Base-by-base conservation (phyloP, 1,140 invertebrate genomes). In the Aporrectodea caliginosa region DNA sequence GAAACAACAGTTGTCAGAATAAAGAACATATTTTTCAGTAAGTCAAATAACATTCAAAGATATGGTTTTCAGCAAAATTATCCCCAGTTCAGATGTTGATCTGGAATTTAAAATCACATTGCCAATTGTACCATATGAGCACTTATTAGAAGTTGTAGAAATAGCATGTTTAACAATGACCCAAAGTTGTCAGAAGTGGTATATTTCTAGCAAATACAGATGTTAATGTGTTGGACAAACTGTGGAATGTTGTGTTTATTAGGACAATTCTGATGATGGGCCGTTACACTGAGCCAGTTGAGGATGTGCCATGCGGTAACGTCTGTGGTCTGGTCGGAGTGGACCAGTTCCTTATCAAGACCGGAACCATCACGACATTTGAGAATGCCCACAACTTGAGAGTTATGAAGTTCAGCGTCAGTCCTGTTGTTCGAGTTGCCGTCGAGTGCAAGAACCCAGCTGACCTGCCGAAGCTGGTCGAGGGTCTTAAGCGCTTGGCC, bases 231-330 rank as follows among this genome's bases (percentile, higher is more conserved):
- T 34, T 16, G 14, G 74, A 14, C 16, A 12, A 72, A 32, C 27
- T 32, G 27, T 68, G 14, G 27, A 16, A 68, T 68, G 14, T 68
- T 68, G 16, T 35, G 73, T 33, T 78, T 72, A 83, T 75, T 78
- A 91, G 97, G 91, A 99, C 98, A 35, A 98, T 99, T 88, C 91
- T 99, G 81, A 99, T 99, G 98, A 99, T 99, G 98, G 98, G 98
- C 83, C 94, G 98, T 91, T 98, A 98, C 85, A 95, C 96, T 74
- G 98, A 99, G 90, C 95, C 98, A 81, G 99, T 99, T 89, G 97
- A 99, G 90, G 97, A 99, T 91, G 97, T 99, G 81, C 98, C 98
- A 78, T 97, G 93, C 84, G 98, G 98, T 88, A 99, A 99, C 92
- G 99, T 99, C 90, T 99, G 97, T 89, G 98, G 98, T 92, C 91